phyloP scores from a whole-genome alignment of 2,113 vertebrate species.

The Chinchilla lanigera region DNA sequence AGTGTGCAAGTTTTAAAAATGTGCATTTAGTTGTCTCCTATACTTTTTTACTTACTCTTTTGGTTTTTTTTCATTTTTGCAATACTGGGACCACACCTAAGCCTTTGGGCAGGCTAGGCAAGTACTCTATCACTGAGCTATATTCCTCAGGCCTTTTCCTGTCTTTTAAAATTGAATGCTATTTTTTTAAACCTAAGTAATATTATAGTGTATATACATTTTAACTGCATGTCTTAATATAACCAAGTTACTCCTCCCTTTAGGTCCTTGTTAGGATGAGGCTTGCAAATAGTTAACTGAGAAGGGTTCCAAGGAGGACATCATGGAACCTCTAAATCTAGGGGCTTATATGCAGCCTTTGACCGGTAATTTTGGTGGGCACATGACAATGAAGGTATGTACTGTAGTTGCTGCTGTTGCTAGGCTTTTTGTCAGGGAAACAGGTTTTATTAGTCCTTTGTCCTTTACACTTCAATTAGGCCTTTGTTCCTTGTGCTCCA shows the following conservation, averaged over 20 bases:
- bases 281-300: not conserved
- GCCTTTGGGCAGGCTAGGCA: too few relatives aligned
- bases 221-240: slow-evolving; percentile 74
- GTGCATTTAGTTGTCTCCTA: not conserved
- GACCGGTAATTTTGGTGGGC: not conserved
- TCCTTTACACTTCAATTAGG: not conserved
- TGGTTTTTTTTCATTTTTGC: not conserved
- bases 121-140: too few relatives aligned
- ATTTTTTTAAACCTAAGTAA: slow-evolving; percentile 62
- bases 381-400: not conserved
- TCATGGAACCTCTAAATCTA: not conserved
- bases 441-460: not conserved
- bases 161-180: slow-evolving; percentile 85
- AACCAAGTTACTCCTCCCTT: not conserved
- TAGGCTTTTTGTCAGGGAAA: not conserved
- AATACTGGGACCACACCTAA: not conserved
- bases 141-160: slow-evolving; percentile 2
- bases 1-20: not conserved
- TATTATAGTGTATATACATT: slow-evolving; percentile 79
- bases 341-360: not conserved
- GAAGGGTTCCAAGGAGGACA: not conserved
- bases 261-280: not conserved
- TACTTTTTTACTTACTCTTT: slow-evolving; percentile 61
- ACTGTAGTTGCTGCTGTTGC: not conserved
- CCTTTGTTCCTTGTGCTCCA: not conserved